Percentiles rank a stretch among this genome's conserved stretches.
These are phyloP conservation scores for Calidris pugnax DNA, from an alignment of 2,113 vertebrate species.

Conservation along the genomic window DNA sequence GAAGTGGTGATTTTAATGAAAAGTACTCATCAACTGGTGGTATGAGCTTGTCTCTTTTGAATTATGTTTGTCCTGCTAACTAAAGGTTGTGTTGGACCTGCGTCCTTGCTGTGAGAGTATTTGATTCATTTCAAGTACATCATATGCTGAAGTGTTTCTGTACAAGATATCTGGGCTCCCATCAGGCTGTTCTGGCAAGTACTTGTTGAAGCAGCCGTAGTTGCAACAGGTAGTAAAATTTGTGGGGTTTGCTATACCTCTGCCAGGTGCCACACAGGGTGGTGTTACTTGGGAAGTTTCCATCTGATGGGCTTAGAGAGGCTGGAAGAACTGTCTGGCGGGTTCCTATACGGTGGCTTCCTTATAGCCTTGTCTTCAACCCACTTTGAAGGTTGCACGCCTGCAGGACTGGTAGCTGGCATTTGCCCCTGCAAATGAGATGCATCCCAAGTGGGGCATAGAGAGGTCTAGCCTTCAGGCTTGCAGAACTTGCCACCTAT, in stretches of 20 bases:
- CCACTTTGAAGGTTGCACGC: background rate
- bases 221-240: background rate
- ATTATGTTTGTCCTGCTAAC: background rate
- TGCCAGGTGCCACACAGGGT: background rate
- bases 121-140: background rate
- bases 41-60: background rate
- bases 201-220: background rate
- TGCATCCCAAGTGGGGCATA: fast-evolving
- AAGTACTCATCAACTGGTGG: background rate
- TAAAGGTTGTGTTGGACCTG: background rate
- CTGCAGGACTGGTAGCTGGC: background rate
- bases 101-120: background rate
- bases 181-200: background rate
- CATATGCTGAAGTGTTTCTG: background rate
- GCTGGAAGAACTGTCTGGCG: background rate
- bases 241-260: background rate
- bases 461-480: background rate
- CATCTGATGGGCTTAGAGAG: background rate
- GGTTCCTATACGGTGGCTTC: background rate
- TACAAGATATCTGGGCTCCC: background rate
- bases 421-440: background rate
- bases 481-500: background rate
- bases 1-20: background rate
- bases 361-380: background rate
- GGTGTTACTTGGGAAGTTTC: background rate